Conservation (phyloP, 2,888 invertebrate species). For the Plebejus anna region DNA sequence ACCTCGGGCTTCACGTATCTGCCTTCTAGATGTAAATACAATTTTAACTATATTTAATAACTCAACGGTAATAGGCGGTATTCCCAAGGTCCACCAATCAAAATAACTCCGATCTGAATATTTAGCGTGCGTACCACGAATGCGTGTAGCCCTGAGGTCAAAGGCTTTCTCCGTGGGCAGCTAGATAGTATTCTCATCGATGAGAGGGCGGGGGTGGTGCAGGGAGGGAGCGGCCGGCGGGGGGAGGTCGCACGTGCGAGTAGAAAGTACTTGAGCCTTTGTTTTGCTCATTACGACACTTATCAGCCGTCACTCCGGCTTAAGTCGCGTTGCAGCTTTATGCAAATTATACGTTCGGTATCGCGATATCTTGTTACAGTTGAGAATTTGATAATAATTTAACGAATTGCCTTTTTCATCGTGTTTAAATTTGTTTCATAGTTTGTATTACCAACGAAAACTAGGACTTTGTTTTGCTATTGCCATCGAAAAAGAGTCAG, state of each 20-base stretch:
- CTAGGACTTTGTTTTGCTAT: not conserved
- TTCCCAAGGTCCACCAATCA: conserved; percentile 33
- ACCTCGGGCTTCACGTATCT: conserved; percentile 43
- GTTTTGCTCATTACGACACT: conserved; percentile 73
- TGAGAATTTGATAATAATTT: not conserved
- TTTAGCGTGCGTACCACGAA: conserved; percentile 52
- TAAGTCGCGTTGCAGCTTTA: conserved; percentile 59
- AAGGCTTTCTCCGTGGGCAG: conserved; percentile 71
- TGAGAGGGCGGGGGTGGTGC: conserved; percentile 43
- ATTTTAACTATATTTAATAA: conserved; percentile 17
- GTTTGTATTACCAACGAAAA: not conserved
- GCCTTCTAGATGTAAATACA: conserved; percentile 29
- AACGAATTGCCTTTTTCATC: not conserved
- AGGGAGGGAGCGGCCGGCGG: conserved; percentile 40
- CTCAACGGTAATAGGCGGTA: conserved; percentile 14
- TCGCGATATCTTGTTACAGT: conserved; percentile 39
- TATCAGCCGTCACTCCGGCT: conserved; percentile 62
- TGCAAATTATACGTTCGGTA: conserved; percentile 51
- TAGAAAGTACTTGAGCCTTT: conserved; percentile 71
- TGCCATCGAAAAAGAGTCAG: not conserved
- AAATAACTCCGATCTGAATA: conserved; percentile 36
- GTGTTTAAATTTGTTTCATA: not conserved
- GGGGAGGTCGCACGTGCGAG: conserved; percentile 53
- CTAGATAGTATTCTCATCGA: conserved; percentile 44
- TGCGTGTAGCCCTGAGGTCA: conserved; percentile 64